Base-by-base conservation (phyloP, 2,888 invertebrate genomes). In the Himalopsyche tibetana region DNA sequence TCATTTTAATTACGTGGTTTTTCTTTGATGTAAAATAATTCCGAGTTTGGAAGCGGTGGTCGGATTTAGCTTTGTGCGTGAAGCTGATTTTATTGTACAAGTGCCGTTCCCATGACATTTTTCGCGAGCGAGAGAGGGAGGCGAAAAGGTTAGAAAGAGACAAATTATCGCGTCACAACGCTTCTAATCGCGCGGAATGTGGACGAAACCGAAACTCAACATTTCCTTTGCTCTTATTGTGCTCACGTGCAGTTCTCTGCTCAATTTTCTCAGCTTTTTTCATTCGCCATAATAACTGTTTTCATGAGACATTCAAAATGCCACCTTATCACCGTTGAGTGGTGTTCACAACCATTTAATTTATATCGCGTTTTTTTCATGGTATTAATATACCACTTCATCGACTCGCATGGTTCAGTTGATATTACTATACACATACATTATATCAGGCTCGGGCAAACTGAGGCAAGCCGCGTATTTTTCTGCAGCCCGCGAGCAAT, bases 41-140 rank as follows among this genome's bases (percentile, higher is more conserved):
- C 15, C 12, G 4, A 2, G 5, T 74, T 74, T 15, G 38, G 74
- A 74, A 74, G 19, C 74, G 9, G 74, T 38, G 74, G 38, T 74
- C 74, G 9, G 12, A 74, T 74, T 74, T 15, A 74, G 74, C 36
- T 36, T 36, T 74, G 74, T 74, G 74, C 74, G 74, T 74, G 74
- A 74, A 74, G 28, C 38, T 15, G 4, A 38, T 74, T 74, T 74
- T 36, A 74, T 74, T 74, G 74, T 74, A 36, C 74, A 38, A 74
- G 74, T 74, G 74, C 74, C 74, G 74, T 74, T 74, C 74, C 74
- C 74, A 74, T 74, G 74, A 74, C 74, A 74, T 38, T 74, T 38
- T 74, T 38, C 69, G 36, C 69, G 69, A 36, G 69, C 69, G 69
- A 69, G 69, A 12, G 63, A 28, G 69, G 28, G 28, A 36, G 69